phyloP scores from a whole-genome alignment of 2,888 invertebrate genomes.

The Abscondita cerata region DNA sequence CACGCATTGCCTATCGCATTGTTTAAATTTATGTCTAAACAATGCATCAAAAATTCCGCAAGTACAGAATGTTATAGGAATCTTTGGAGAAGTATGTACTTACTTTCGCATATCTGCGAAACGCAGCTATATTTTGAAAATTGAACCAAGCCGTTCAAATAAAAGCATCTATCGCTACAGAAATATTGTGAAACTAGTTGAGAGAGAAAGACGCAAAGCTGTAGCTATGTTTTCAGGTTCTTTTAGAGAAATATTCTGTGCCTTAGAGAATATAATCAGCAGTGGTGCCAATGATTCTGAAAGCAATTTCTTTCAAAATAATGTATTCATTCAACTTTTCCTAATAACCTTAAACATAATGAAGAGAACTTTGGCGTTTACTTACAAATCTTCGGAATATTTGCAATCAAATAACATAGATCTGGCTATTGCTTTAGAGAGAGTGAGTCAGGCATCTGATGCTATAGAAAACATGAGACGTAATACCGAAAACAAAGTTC shows the following conservation, averaged over 20 bases:
- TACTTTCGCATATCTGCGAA: too few species aligned
- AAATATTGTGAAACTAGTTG: too few species aligned
- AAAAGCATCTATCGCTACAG: too few species aligned
- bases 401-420: background rate
- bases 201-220: too few species aligned
- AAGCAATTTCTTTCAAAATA: background rate
- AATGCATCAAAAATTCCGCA: too few species aligned
- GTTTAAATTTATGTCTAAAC: too few species aligned
- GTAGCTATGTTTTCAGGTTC: background rate
- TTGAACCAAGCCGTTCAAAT: too few species aligned
- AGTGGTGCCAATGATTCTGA: background rate
- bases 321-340: background rate
- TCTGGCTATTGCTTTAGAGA: background rate
- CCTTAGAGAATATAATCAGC: background rate
- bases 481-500: background rate
- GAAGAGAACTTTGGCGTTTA: background rate
- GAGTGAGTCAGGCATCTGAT: background rate
- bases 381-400: background rate
- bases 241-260: background rate
- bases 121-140: too few species aligned
- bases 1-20: too few species aligned
- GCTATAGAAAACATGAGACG: background rate
- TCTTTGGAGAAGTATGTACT: too few species aligned
- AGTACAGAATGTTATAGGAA: too few species aligned
- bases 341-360: background rate